A percentile compares a stretch with the other conserved stretches of the same genome.
phyloP scores from a whole-genome alignment of 1,140 invertebrate species.

The Stenopsyche tienmushanensis region DNA sequence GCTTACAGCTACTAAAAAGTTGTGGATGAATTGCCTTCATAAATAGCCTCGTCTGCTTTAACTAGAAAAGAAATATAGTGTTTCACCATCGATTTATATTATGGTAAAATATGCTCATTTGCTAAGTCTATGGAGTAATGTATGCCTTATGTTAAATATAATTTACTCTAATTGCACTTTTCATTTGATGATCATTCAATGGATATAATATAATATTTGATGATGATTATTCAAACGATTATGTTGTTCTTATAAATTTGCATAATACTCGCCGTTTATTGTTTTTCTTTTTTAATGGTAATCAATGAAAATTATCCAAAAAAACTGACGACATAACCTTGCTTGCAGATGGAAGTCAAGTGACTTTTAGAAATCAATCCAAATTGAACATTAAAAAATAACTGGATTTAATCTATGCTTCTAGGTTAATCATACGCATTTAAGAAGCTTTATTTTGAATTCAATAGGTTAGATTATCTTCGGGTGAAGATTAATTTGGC shows the following conservation, averaged over 20 bases:
- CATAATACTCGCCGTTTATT: neutral
- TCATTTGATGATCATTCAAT: neutral
- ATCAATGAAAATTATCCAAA: too few relatives aligned
- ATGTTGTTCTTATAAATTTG: neutral
- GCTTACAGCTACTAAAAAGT: neutral
- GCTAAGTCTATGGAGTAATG: too few relatives aligned
- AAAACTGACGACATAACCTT: too few relatives aligned
- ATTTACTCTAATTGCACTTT: neutral
- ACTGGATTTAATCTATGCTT: too few relatives aligned
- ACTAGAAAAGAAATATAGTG: neutral
- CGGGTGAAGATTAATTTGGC: too few relatives aligned
- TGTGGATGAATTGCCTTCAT: neutral
- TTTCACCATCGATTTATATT: neutral
- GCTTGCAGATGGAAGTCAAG: too few relatives aligned
- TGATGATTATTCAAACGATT: neutral
- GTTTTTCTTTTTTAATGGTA: neutral
- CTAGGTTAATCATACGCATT: too few relatives aligned
- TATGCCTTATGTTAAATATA: neutral
- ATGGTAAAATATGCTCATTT: too few relatives aligned
- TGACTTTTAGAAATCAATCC: too few relatives aligned
- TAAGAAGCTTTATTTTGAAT: too few relatives aligned
- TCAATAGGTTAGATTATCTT: too few relatives aligned
- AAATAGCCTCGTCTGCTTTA: neutral
- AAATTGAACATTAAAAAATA: too few relatives aligned
- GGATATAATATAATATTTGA: neutral